Evolutionary conservation across 37 sponge, comb jelly and placozoan species (phyloP), one percentile per base, ranked within the genome.

Genomic region (Beroe forskalii): DNA sequence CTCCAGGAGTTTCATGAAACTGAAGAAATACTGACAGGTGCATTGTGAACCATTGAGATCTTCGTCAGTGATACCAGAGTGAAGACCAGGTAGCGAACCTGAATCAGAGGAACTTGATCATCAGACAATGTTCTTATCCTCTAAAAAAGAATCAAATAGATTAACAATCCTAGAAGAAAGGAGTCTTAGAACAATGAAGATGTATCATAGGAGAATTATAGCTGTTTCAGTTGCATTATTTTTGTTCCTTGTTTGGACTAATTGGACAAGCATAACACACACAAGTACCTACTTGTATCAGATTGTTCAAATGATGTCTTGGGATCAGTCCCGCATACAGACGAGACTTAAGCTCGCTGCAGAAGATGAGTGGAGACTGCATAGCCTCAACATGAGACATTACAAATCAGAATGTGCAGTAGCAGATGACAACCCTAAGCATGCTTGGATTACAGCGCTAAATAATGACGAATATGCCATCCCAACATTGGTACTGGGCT

Each of bases 371-470:
- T 80, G 86, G 86, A 44, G 6, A 40, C 40, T 80, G 9, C 86
- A 80, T 25, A 25, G 6, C 8, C 1, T 80, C 2, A 80, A 80
- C 48, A 80, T 80, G 86, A 41, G 27, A 30, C 42, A 80, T 25
- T 80, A 30, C 55, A 80, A 41, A 17, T 2, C 9, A 33, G 72
- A 69, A 37, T 69, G 72, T 36, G 32, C 72, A 36, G 72, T 2
- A 35, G 72, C 27, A 32, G 33, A 69, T 9, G 32, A 69, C 17
- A 69, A 69, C 32, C 72, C 72, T 3, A 69, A 37, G 30, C 17
- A 44, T 80, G 86, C 86, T 0, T 80, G 86, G 86, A 44, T 80
- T 1, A 38, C 86, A 44, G 86, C 86, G 25, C 48, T 80, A 80
- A 80, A 44, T 22, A 80, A 80, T 30, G 86, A 80, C 40, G 42